Conservation (phyloP, 1,140 invertebrate genomes). For the Camponotus vicinus region DNA sequence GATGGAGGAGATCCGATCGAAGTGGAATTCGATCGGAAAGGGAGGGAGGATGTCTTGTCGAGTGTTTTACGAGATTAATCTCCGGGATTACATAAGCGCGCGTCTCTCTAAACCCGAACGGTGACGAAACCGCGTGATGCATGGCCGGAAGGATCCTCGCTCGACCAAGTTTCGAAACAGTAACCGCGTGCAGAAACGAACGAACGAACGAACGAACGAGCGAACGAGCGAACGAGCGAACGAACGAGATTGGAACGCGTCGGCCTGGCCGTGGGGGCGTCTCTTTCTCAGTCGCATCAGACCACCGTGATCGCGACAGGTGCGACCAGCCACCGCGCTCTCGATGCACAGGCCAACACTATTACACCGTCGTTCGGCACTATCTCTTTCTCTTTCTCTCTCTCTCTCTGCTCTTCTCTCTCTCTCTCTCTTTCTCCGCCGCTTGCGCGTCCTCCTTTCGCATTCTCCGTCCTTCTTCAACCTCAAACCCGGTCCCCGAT, state of each 20-base stretch:
- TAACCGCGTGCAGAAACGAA: slow-evolving; percentile 58
- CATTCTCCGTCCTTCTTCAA: slow-evolving; percentile 51
- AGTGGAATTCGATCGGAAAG: not conserved
- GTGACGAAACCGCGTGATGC: slow-evolving; percentile 46
- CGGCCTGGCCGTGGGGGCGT: slow-evolving; percentile 76
- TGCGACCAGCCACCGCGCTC: slow-evolving; percentile 83
- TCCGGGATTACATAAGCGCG: slow-evolving; percentile 14
- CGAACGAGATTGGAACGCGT: slow-evolving; percentile 76
- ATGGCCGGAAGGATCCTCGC: slow-evolving; percentile 69
- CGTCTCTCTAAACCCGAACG: slow-evolving; percentile 10
- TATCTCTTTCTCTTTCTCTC: slow-evolving; percentile 55
- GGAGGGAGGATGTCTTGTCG: not conserved
- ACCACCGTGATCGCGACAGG: slow-evolving; percentile 84
- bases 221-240: slow-evolving; percentile 56
- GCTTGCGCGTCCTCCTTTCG: slow-evolving; percentile 15
- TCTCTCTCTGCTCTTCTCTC: slow-evolving; percentile 52
- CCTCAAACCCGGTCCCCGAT: slow-evolving; percentile 62
- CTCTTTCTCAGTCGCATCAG: slow-evolving; percentile 80
- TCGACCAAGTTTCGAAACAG: slow-evolving; percentile 70
- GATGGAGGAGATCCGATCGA: not conserved
- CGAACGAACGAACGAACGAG: slow-evolving; percentile 66
- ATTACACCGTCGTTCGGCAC: slow-evolving; percentile 76
- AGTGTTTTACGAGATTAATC: slow-evolving; percentile 54
- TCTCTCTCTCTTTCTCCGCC: slow-evolving; percentile 43
- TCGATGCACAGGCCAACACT: slow-evolving; percentile 82